These are phyloP conservation scores for Oryctolagus cuniculus DNA, from an alignment of 2,113 vertebrate genomes.

Conservation along the genomic window mOryCun1.1 NC_091447.1:27794501-27795000, in stretches of 20 bases:
- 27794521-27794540: background rate
- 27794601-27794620: background rate
- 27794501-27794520: background rate
- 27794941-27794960: too few species aligned
- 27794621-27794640: conserved; percentile 40
- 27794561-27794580: background rate
- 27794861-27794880: too few species aligned
- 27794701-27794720: background rate
- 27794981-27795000: too few species aligned
- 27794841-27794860: too few species aligned
- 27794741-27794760: background rate
- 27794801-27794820: background rate
- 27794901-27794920: too few species aligned
- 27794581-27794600: conserved; percentile 27
- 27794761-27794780: background rate
- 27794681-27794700: conserved; percentile 55
- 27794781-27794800: background rate
- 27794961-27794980: too few species aligned
- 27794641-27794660: conserved; percentile 55
- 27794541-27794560: background rate
- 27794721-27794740: background rate
- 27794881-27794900: too few species aligned
- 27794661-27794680: conserved; percentile 57
- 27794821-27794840: background rate
- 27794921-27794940: too few species aligned